Evolutionary conservation across 2,113 vertebrate genomes (phyloP).

Genomic region (Dasyornis broadbenti): DNA sequence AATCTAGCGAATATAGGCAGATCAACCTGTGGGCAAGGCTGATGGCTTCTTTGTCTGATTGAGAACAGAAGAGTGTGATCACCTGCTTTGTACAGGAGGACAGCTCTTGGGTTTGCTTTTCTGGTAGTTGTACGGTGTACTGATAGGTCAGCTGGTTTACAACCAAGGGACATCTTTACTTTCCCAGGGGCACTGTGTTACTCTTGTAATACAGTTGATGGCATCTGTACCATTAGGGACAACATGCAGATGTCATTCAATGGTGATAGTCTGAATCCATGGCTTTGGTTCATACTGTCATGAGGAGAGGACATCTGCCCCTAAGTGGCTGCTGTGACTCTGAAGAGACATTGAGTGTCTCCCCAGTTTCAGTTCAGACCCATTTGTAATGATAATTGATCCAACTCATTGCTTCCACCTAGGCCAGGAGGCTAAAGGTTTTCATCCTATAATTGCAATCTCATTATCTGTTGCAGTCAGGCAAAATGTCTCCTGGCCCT

Average conservation of each 20-base stretch:
- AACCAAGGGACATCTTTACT: not conserved
- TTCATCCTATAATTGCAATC: not conserved
- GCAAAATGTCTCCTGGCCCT: not conserved
- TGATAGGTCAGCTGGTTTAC: not conserved
- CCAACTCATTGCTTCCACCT: not conserved
- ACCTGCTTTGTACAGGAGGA: not conserved
- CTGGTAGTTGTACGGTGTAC: accelerated
- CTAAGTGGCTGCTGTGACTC: not conserved
- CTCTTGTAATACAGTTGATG: not conserved
- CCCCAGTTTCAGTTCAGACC: not conserved
- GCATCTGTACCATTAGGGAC: not conserved
- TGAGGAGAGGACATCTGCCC: not conserved
- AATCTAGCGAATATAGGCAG: not conserved
- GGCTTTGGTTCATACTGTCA: not conserved
- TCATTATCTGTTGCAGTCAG: not conserved
- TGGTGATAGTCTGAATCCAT: not conserved
- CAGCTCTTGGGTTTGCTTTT: not conserved
- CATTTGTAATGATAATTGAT: not conserved
- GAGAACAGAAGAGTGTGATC: not conserved
- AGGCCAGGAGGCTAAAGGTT: not conserved
- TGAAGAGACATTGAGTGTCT: not conserved
- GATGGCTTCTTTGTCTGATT: not conserved
- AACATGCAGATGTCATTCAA: not conserved
- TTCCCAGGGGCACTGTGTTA: not conserved
- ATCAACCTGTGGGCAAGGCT: accelerated